Evolutionary conservation across 1,140 invertebrate genomes (phyloP), one percentile per base, ranked within the genome.

Genomic region (Archivesica marissinica): DNA sequence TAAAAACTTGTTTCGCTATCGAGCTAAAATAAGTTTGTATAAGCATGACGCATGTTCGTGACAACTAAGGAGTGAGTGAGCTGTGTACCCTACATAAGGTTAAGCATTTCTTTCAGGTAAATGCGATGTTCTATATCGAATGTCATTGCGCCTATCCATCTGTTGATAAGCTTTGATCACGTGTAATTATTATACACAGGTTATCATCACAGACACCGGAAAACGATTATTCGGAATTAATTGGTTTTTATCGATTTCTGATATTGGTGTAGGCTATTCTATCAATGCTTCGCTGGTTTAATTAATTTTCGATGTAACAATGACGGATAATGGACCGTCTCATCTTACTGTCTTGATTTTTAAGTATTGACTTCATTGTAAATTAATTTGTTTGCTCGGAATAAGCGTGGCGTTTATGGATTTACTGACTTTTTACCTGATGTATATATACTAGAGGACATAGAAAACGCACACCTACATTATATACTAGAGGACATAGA

Each of bases 201-300:
- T 38, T 75, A 75, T 75, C 47, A 54, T 54, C 44, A 75, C 30
- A 28, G 33, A 6, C 72, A 54, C 72, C 72, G 72, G 72, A 75
- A 75, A 75, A 75, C 35, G 72, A 52, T 75, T 75, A 75, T 75
- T 75, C 54, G 72, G 47, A 75, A 75, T 75, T 75, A 75, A 75
- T 75, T 75, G 72, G 72, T 75, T 75, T 56, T 52, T 75, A 75
- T 75, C 47, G 72, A 75, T 75, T 75, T 54, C 33, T 52, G 41
- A 35, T 75, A 44, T 50, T 25, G 72, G 33, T 35, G 47, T 35
- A 15, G 15, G 72, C 38, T 54, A 52, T 20, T 75, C 54, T 17
- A 54, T 23, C 4, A 56, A 28, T 38, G 25, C 7, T 52, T 75
- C 47, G 23, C 15, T 44, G 3, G 35, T 44, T 75, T 75, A 75